These are phyloP conservation scores for Cephus pygmeus DNA, from an alignment of 2,888 invertebrate species.

Conservation along the genomic window DNA sequence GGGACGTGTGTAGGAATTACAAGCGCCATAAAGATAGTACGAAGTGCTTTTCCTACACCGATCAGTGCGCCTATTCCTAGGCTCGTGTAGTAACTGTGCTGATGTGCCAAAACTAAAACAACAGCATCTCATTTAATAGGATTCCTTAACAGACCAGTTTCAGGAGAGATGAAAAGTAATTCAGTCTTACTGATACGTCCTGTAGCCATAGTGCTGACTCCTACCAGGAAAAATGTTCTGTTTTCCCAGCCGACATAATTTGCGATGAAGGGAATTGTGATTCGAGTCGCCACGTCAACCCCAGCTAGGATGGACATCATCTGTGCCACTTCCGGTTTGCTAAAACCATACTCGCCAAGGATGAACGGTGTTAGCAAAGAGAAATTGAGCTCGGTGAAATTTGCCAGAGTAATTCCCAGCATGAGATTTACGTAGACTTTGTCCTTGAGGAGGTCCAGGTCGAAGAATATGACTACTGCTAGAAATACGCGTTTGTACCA, in stretches of 20 bases:
- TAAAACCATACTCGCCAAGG: slow-evolving; percentile 75
- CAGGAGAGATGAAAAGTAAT: neutral
- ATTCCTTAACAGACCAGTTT: neutral
- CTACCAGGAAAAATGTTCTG: slow-evolving; percentile 77
- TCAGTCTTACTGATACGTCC: slow-evolving; percentile 72
- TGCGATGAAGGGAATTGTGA: slow-evolving; percentile 76
- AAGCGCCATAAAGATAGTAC: slow-evolving; percentile 80
- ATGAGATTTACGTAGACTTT: slow-evolving; percentile 77
- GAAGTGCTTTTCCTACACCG: slow-evolving; percentile 77
- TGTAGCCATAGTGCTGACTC: slow-evolving; percentile 74
- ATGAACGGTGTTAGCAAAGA: slow-evolving; percentile 80
- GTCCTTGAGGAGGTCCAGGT: slow-evolving; percentile 77
- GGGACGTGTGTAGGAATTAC: slow-evolving; percentile 80
- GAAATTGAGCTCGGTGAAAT: slow-evolving; percentile 79
- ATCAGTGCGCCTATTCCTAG: slow-evolving; percentile 74
- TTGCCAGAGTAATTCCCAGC: slow-evolving; percentile 77
- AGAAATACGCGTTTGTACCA: slow-evolving; percentile 62
- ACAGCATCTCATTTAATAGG: slow-evolving; percentile 21
- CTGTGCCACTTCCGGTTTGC: slow-evolving; percentile 72
- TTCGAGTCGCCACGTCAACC: slow-evolving; percentile 74
- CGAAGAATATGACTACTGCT: slow-evolving; percentile 75
- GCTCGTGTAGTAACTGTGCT: slow-evolving; percentile 70
- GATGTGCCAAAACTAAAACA: slow-evolving; percentile 71
- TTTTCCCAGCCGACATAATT: slow-evolving; percentile 78
- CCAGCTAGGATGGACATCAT: slow-evolving; percentile 78